Base-by-base conservation (phyloP, 2,888 invertebrate species). In the Leptinotarsa peninsularis region DNA sequence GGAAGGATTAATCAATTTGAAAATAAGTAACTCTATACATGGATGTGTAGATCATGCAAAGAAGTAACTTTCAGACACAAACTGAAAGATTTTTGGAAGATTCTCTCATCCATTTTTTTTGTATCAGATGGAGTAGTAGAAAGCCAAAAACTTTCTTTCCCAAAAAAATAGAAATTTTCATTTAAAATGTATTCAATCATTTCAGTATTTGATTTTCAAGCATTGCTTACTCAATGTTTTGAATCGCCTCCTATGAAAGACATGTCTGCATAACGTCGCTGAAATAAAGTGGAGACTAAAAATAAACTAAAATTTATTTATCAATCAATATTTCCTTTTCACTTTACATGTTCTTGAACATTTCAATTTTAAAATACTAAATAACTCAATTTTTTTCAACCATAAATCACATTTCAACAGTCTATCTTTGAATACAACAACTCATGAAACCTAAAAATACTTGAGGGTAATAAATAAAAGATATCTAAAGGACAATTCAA, bases 301-400 rank as follows among this genome's bases (percentile, higher is more conserved):
- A 63, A 63, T n/a, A 33, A 63, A 63, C 63, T 43, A 63, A 5
- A n/a, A 63, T 63, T 63, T 63, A 63, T 63, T 63, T 7, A 63
- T 63, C 17, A 63, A n/a, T 27, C n/a, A 33, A 63, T n/a, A 63
- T 58, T 23, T 23, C 23, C 10, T 23, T 52, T 23, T 13, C 23
- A 14, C 27, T 23, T 58, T 5, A 15, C 23, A 13, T 23, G 4
- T 13, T 58, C 13, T 23, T 58, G 4, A 17, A 54, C 17, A 18
- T 18, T 63, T 33, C 43, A 63, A 33, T 33, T 63, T n/a, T 43
- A 63, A 18, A 63, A 63, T n/a, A 63, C 58, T 58, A 63, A 63
- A 27, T 63, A 63, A 33, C 5, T 63, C n/a, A 33, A 17, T n/a
- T 33, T 33, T 63, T 63, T 43, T 27, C n/a, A 63, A 63, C 63